A percentile compares a stretch with the other conserved stretches of the same genome.
These are phyloP conservation scores for Salticus scenicus DNA, from an alignment of 2,888 invertebrate species.

Conservation along the genomic window DNA sequence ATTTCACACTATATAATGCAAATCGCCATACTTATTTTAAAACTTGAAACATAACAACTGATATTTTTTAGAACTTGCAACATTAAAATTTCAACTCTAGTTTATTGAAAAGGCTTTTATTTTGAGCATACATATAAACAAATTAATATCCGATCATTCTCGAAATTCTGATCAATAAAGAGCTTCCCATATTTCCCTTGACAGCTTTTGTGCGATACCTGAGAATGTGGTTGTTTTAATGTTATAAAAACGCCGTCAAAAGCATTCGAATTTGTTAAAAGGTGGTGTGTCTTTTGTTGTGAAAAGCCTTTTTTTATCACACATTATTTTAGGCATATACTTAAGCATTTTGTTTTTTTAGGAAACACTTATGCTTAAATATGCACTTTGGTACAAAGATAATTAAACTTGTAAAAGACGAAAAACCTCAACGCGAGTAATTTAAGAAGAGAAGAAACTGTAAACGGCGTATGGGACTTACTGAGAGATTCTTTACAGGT, in stretches of 20 bases:
- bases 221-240: neutral
- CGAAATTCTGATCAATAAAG: neutral
- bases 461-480: slow-evolving; percentile 1
- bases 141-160: neutral
- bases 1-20: too few relatives aligned
- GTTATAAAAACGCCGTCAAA: slow-evolving; percentile 12
- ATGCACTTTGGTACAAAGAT: neutral
- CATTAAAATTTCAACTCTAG: too few relatives aligned
- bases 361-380: neutral
- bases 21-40: too few relatives aligned
- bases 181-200: neutral
- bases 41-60: too few relatives aligned
- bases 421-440: neutral
- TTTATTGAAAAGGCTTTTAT: neutral
- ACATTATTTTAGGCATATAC: neutral
- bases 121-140: neutral
- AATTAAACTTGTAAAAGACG: neutral
- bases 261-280: slow-evolving; percentile 9
- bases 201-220: neutral
- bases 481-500: neutral
- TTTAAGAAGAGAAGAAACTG: neutral
- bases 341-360: neutral
- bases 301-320: neutral
- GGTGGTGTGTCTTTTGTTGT: neutral
- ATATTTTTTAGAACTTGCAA: too few relatives aligned